These are phyloP conservation scores for Erythrocebus patas DNA, from an alignment of 2,113 vertebrate species.

Conservation along the genomic window DNA sequence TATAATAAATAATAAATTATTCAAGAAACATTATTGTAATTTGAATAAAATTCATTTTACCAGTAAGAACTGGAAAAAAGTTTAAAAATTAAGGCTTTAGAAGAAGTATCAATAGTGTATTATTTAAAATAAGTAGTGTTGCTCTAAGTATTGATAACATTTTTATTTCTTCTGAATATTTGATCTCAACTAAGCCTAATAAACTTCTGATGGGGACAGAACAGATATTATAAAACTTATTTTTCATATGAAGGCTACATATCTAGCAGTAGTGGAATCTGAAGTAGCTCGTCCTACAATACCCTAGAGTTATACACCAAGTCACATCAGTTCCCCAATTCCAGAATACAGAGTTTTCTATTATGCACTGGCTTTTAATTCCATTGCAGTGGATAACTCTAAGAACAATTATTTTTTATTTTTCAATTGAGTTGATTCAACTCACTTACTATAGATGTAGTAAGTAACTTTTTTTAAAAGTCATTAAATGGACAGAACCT, in stretches of 20 bases:
- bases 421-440: neutral
- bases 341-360: neutral
- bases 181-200: neutral
- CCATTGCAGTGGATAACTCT: neutral
- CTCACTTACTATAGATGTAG: neutral
- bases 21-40: neutral
- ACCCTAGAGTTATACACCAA: neutral
- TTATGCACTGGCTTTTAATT: neutral
- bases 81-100: neutral
- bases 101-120: neutral
- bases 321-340: neutral
- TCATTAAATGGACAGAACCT: neutral
- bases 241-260: neutral
- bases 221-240: neutral
- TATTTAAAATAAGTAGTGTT: neutral
- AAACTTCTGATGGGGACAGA: neutral
- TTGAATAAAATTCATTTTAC: neutral
- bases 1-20: neutral
- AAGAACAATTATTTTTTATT: neutral
- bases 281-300: neutral
- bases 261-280: neutral
- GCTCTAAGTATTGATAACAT: neutral
- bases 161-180: slow-evolving; percentile 1
- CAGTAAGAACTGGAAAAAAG: neutral
- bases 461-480: neutral